Evolutionary conservation across 2,888 invertebrate genomes (phyloP).

Genomic region (Neoscelio sp.): DNA sequence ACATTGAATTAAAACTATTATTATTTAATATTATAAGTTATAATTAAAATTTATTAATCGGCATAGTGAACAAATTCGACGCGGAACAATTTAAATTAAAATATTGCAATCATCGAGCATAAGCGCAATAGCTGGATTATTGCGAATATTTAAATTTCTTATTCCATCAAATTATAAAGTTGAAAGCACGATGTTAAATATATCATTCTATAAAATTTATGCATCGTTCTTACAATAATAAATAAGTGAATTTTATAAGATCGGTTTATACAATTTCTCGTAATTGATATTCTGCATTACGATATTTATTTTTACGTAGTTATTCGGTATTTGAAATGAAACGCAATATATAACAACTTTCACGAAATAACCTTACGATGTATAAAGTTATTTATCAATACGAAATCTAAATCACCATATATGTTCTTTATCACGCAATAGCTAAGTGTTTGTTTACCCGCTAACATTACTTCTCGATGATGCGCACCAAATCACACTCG

Average conservation of each 20-base stretch:
- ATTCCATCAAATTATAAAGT: too few relatives aligned
- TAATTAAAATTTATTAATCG: slow-evolving; percentile 52
- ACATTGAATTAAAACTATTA: slow-evolving; percentile 26
- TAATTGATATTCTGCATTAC: slow-evolving; percentile 34
- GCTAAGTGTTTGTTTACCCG: slow-evolving; percentile 38
- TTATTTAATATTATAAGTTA: slow-evolving; percentile 23
- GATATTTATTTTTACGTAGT: slow-evolving; percentile 5
- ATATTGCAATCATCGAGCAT: slow-evolving; percentile 33
- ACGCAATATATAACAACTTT: slow-evolving; percentile 40
- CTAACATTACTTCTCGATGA: slow-evolving; percentile 32
- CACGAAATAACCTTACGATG: slow-evolving; percentile 33
- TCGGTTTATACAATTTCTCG: slow-evolving; percentile 19
- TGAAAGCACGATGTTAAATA: too few relatives aligned
- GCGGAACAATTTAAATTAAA: slow-evolving; percentile 34
- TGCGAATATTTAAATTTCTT: too few relatives aligned
- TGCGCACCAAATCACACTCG: slow-evolving; percentile 7
- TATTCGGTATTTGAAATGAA: slow-evolving; percentile 18
- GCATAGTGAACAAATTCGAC: slow-evolving; percentile 23
- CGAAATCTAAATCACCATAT: slow-evolving; percentile 47
- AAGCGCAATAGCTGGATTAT: too few relatives aligned
- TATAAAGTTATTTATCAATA: slow-evolving; percentile 49
- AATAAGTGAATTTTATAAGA: slow-evolving; percentile 27
- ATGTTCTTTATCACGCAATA: slow-evolving; percentile 55
- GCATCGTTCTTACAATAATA: slow-evolving; percentile 16
- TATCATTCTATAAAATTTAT: slow-evolving; percentile 13